Evolutionary conservation across 2,797 vertebrate genomes (phyloP), one percentile per base, ranked within the genome.

Genomic region (Rhadinocentrus ornatus): DNA sequence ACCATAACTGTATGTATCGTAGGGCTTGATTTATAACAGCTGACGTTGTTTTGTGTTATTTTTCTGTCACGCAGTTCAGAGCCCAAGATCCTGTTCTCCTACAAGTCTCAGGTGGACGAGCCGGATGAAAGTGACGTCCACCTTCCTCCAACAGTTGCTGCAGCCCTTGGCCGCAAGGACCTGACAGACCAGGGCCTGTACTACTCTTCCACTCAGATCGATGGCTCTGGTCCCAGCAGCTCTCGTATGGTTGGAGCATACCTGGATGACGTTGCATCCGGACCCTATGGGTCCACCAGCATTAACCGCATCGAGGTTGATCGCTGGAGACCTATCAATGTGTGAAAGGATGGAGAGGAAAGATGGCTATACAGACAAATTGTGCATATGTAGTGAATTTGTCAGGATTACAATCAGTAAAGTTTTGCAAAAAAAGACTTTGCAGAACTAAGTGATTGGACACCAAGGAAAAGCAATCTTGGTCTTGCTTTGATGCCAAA

Each of bases 21-120:
- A 20, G 18, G 1, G 3, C 13, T 22, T 20, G 15, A 48, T 48
- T 48, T 48, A 6, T 31, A 26, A 61, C 4, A 41, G 16, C 26
- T 20, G 4, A 27, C 1, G 10, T 16, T 4, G 8, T 20, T 9
- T 41, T 32, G 29, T 37, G 11, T 2, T 16, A 6, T 32, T 35
- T 18, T 27, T 8, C 20, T 64, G 32, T 26, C 12, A 39, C 31
- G 7, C 86, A 99, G 98, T 48, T 98, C 97, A 0, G 97, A 99
- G 92, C 98, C 97, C 3, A 99, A 99, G 94, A 99, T 99, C 82
- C 96, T 99, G 13, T 99, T 99, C 92, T 99, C 98, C 58, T 99
- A 99, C 93, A 99, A 99, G 85, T 98, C 97, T 39, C 98, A 99
- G 91, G 94, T 99, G 83, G 98, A 99, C 0, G 98, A 99, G 85